A percentile compares a stretch with the other conserved stretches of the same genome.
phyloP scores from a whole-genome alignment of 2,113 vertebrate genomes.

The Paedocypris sp. region DNA sequence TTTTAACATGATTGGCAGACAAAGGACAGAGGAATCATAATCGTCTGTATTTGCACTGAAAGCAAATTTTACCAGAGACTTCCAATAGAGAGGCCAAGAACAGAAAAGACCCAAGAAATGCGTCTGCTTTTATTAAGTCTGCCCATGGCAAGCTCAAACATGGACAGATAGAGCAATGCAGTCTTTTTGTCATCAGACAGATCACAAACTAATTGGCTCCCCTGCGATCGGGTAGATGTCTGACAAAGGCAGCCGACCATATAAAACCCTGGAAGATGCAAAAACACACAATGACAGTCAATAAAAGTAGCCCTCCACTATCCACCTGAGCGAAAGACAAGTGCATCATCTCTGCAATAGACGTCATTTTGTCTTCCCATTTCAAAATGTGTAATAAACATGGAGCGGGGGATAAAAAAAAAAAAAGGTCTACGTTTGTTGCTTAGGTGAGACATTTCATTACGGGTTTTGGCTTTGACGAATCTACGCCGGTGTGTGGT shows the following conservation, averaged over 20 bases:
- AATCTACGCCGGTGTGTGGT: conserved; percentile 22
- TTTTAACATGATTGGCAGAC: background rate
- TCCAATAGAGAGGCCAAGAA: conserved; percentile 8
- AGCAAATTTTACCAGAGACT: background rate
- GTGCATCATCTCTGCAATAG: no score
- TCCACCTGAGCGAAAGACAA: no score
- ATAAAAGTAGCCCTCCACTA: no score
- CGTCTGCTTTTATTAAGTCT: conserved; percentile 20
- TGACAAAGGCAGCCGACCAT: conserved; percentile 10
- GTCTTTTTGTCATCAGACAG: conserved; percentile 28
- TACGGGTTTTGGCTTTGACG: conserved; percentile 28
- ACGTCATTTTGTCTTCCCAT: conserved; percentile 2
- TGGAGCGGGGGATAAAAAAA: background rate
- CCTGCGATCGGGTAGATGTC: conserved; percentile 2
- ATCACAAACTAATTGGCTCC: conserved; percentile 28
- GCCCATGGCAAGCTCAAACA: conserved; percentile 17
- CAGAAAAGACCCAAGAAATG: conserved; percentile 4
- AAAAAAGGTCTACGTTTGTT: conserved; percentile 29
- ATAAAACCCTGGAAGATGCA: conserved; percentile 20
- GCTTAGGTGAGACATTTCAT: conserved; percentile 32
- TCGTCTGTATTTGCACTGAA: no score
- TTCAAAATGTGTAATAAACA: conserved; percentile 1
- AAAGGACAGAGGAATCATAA: no score
- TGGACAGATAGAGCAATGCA: conserved; percentile 10
- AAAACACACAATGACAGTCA: conserved; percentile 2